Conservation (phyloP, 2,888 invertebrate genomes). For the Brenthis ino region DNA sequence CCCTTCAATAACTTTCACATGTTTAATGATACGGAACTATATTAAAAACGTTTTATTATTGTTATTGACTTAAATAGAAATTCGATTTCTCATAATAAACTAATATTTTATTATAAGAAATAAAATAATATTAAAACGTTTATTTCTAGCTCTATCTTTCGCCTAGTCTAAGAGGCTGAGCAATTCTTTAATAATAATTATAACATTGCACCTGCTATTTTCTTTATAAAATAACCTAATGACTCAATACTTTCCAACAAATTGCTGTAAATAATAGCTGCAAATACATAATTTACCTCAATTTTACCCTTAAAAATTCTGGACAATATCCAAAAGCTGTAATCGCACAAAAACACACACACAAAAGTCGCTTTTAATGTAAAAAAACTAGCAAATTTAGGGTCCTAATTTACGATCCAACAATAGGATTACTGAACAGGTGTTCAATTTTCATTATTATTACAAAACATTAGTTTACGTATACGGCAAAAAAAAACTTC, state of each 20-base stretch:
- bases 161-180: too few species aligned
- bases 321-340: background rate
- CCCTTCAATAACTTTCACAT: slow-evolving; percentile 27
- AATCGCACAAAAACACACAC: slow-evolving; percentile 23
- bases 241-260: too few species aligned
- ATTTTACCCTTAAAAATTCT: background rate
- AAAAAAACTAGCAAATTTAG: slow-evolving; percentile 54
- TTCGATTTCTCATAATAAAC: background rate
- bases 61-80: background rate
- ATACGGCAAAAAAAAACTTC: slow-evolving; percentile 69
- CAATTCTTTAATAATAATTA: too few species aligned
- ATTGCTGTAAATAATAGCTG: background rate
- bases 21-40: slow-evolving; percentile 23
- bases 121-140: too few species aligned
- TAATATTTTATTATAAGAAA: too few species aligned
- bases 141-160: too few species aligned
- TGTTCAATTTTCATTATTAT: slow-evolving; percentile 76
- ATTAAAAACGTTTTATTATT: slow-evolving; percentile 13
- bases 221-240: too few species aligned
- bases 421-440: slow-evolving; percentile 76
- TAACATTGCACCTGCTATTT: too few species aligned
- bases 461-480: slow-evolving; percentile 77
- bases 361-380: slow-evolving; percentile 45
- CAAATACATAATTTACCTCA: background rate
- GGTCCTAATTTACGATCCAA: slow-evolving; percentile 56